Evolutionary conservation across 2,888 invertebrate species (phyloP).

Genomic region (Suillia variegata): DNA sequence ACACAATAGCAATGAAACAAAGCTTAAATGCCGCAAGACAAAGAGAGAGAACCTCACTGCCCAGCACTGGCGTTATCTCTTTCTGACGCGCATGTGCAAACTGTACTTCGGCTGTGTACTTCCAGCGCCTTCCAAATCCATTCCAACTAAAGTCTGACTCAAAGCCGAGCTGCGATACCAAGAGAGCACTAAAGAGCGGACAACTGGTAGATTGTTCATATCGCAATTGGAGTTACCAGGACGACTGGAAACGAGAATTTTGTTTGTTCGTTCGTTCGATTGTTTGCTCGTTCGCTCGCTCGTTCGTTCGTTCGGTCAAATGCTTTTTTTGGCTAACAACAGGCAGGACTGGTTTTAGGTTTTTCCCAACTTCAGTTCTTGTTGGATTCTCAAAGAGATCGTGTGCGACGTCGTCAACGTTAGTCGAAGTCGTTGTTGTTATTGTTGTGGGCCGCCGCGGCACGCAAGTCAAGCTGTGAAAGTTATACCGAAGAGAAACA

Average conservation of each 20-base stretch:
- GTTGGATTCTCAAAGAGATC: conserved; percentile 61
- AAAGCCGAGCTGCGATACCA: conserved; percentile 21
- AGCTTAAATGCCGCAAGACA: no score
- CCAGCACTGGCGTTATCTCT: not conserved
- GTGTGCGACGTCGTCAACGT: conserved; percentile 36
- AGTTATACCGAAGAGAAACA: no score
- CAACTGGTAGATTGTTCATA: no score
- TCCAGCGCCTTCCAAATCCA: conserved; percentile 8
- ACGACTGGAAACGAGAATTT: conserved; percentile 53
- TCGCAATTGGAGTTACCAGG: conserved; percentile 40
- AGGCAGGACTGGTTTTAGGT: conserved; percentile 60
- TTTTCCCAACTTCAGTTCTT: conserved; percentile 61
- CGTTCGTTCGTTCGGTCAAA: no score
- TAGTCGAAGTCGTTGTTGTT: conserved; percentile 27
- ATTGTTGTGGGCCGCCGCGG: conserved; percentile 8
- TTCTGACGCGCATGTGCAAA: conserved; percentile 5
- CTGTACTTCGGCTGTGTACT: not conserved
- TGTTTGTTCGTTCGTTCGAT: conserved; percentile 30
- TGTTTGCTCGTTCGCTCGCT: conserved; percentile 31
- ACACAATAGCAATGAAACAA: conserved; percentile 19
- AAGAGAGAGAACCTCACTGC: no score
- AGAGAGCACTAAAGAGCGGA: no score
- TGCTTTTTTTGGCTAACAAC: conserved; percentile 38
- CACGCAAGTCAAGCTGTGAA: not conserved
- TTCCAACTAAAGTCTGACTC: conserved; percentile 13